Percentiles rank a stretch among this genome's conserved stretches.
Evolutionary conservation across 2,888 invertebrate genomes (phyloP).

Genomic region (Cephus nigrinus): DNA sequence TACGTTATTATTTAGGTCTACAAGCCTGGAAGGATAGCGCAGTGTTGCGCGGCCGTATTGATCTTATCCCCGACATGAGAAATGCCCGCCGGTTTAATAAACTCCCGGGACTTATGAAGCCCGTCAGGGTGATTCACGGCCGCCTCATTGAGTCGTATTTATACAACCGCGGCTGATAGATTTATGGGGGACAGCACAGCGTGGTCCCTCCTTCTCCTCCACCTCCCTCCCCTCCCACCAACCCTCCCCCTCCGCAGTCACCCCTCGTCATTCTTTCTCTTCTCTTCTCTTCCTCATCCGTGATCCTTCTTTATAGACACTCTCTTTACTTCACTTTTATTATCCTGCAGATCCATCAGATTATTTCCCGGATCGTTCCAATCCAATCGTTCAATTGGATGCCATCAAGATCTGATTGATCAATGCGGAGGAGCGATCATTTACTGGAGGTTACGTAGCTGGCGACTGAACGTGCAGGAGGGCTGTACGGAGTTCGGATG

Average conservation of each 20-base stretch:
- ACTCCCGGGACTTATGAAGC: constrained; percentile 67
- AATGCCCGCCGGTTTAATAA: constrained; percentile 67
- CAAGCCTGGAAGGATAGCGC: constrained; percentile 29
- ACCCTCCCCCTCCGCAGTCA: neutral
- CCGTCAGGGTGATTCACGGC: constrained; percentile 67
- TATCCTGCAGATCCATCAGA: too few species aligned
- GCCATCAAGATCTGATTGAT: too few species aligned
- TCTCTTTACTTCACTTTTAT: too few species aligned
- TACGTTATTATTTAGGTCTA: constrained; percentile 56
- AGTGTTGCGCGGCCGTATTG: constrained; percentile 62
- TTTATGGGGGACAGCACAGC: constrained; percentile 62
- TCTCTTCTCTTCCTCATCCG: constrained; percentile 2
- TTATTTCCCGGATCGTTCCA: too few species aligned
- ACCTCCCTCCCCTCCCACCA: constrained; percentile 26
- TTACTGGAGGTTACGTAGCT: too few species aligned
- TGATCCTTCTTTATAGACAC: constrained; percentile 2
- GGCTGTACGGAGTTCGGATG: too few species aligned
- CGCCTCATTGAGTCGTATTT: constrained; percentile 67
- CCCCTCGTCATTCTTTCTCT: constrained; percentile 18
- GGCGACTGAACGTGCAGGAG: too few species aligned
- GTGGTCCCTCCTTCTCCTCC: constrained; percentile 25
- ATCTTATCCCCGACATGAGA: constrained; percentile 67
- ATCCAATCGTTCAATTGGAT: too few species aligned
- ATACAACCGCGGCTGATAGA: constrained; percentile 67
- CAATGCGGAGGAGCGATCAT: too few species aligned